Base-by-base conservation (phyloP, 2,797 vertebrate genomes). In the Odontamblyopus lacepedii region DNA sequence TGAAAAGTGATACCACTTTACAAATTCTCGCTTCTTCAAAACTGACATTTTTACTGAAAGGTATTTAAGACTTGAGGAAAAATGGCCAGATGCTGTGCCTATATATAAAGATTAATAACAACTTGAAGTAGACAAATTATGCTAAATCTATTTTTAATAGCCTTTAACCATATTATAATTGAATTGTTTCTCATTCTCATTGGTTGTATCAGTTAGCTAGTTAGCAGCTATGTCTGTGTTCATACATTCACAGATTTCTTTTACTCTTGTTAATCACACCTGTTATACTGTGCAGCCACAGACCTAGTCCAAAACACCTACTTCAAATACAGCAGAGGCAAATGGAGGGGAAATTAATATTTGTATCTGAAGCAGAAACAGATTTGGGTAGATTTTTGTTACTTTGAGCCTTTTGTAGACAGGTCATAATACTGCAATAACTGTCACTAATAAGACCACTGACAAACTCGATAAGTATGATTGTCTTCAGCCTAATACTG, bases 1-100 rank as follows among this genome's bases (percentile, higher is more conserved):
- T 72, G 72, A 79, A 82, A 79, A 74, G 32, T 2, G 66, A 80
- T 78, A 78, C 48, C 61, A 63, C 65, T 30, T 57, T n/a, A 79
- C 78, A 41, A 61, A 64, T 76, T 77, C 77, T 78, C 56, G 74
- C 41, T 44, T 55, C 41, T 78, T 83, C 64, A 60, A 67, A 74
- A 69, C 50, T 64, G 57, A 81, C 69, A 69, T 38, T 74, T 81
- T 75, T 67, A 69, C 74, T 68, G 29, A 55, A 26, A 62, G 12
- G 19, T 67, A 55, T n/a, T 55, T 23, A 35, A 67, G 35, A 55
- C 53, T 56, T 68, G 13, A 68, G 19, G 38, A 68, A 56, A 68
- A 68, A 56, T 26, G 66, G 30, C 51, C 29, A 26, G 48, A 64
- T 59, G 53, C 11, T 15, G 7, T 62, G 23, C 65, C 1, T 76